Conservation (phyloP, 2,888 invertebrate genomes). For the Cataglyphis altisquamis region DNA sequence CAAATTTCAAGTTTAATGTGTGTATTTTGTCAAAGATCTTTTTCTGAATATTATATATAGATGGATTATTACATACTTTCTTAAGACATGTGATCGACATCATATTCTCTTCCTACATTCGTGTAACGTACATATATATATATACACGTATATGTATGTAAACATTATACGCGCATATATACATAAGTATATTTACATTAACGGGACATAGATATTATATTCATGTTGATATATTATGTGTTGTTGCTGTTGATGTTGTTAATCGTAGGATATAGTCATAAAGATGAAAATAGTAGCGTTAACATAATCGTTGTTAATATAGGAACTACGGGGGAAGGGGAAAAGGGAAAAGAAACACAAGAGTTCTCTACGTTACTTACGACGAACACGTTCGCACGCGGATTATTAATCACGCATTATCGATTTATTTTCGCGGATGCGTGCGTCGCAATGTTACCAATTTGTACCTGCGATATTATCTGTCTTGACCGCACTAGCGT, state of each 20-base stretch:
- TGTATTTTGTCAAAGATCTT: conserved; percentile 23
- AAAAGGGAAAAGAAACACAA: not conserved
- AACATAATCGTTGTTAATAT: conserved; percentile 67
- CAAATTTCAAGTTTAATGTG: not conserved
- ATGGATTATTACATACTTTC: conserved; percentile 12
- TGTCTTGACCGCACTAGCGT: conserved; percentile 27
- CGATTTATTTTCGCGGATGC: conserved; percentile 21
- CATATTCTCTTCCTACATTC: conserved; percentile 35
- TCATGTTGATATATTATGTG: conserved; percentile 85
- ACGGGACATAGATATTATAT: conserved; percentile 73
- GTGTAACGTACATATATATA: conserved; percentile 15
- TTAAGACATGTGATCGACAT: conserved; percentile 24
- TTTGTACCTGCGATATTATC: conserved; percentile 36
- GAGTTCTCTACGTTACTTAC: conserved; percentile 14
- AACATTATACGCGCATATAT: conserved; percentile 43
- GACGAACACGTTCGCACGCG: conserved; percentile 40
- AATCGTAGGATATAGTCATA: conserved; percentile 77
- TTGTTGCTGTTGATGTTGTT: conserved; percentile 86
- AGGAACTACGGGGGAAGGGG: conserved; percentile 35
- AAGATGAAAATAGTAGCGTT: conserved; percentile 60
- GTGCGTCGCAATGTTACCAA: conserved; percentile 35
- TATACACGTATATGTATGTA: conserved; percentile 6
- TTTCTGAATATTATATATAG: conserved; percentile 5
- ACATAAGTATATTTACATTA: conserved; percentile 67
- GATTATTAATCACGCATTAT: conserved; percentile 31